Evolutionary conservation across 1,140 invertebrate species (phyloP).

Genomic region (Muscidifurax raptorellus): DNA sequence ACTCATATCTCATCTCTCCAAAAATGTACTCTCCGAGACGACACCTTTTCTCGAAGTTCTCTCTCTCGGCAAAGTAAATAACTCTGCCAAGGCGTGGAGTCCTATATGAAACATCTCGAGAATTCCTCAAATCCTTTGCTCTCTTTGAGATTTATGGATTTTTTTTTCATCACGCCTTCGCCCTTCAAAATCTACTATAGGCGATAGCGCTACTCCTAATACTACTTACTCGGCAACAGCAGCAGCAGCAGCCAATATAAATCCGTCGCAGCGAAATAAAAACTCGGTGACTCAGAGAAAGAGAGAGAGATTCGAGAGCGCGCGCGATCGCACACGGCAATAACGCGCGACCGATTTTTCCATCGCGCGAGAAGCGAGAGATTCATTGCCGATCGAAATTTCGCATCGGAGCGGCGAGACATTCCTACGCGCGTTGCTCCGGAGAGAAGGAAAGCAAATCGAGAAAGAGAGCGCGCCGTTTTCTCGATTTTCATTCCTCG

Average conservation of each 20-base stretch:
- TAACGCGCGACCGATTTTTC: conserved; percentile 29
- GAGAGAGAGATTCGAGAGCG: no score
- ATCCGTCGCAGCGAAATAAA: conserved; percentile 14
- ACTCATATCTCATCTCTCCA: no score
- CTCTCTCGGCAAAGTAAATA: neutral
- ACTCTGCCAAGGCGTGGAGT: neutral
- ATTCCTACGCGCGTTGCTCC: neutral
- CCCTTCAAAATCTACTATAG: neutral
- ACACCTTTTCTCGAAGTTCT: no score
- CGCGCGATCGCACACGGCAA: conserved; percentile 7
- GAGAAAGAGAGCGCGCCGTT: neutral
- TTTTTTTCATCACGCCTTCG: neutral
- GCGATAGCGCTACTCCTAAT: neutral
- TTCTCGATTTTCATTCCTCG: neutral
- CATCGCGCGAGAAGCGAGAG: neutral
- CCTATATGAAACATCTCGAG: conserved; percentile 15
- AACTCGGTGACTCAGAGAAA: neutral
- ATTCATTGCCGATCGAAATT: conserved; percentile 41
- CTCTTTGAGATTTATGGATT: neutral
- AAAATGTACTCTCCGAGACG: no score
- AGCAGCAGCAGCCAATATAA: conserved; percentile 21
- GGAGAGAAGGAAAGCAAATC: neutral
- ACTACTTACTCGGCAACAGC: neutral
- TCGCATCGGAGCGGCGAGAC: neutral
- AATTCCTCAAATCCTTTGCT: conserved; percentile 7